phyloP scores from a whole-genome alignment of 2,888 invertebrate species.

The Rosalia funebris region DNA sequence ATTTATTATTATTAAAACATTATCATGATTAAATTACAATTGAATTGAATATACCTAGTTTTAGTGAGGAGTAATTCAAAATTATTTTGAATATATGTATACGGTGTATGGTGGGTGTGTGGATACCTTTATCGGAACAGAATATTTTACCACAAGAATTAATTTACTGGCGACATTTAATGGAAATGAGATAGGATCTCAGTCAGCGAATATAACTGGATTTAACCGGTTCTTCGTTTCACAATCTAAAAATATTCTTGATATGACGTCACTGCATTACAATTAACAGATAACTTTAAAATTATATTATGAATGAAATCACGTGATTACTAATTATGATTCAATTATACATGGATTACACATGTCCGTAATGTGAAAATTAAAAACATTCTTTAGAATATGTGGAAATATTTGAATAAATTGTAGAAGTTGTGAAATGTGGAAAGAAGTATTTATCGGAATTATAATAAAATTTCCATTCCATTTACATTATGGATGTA shows the following conservation, averaged over 20 bases:
- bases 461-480: too few species aligned
- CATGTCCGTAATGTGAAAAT: slow-evolving; percentile 13
- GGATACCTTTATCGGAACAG: slow-evolving; percentile 4
- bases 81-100: too few species aligned
- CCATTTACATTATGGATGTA: too few species aligned
- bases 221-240: slow-evolving; percentile 40
- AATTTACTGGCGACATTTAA: slow-evolving; percentile 28
- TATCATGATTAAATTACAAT: too few species aligned
- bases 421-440: background rate
- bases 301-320: slow-evolving; percentile 15
- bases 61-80: too few species aligned
- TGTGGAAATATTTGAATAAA: background rate
- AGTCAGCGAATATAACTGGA: slow-evolving; percentile 37
- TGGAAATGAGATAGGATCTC: slow-evolving; percentile 39
- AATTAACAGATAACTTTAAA: slow-evolving; percentile 13
- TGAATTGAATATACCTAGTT: too few species aligned
- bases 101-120: too few species aligned
- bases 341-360: background rate
- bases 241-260: slow-evolving; percentile 43
- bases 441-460: too few species aligned
- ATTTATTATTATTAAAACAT: too few species aligned
- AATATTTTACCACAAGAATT: slow-evolving; percentile 23
- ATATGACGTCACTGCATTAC: slow-evolving; percentile 2
- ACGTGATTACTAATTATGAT: slow-evolving; percentile 11
- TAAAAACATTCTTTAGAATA: too few species aligned